These are phyloP conservation scores for Drosophila monieri DNA, from an alignment of 2,888 invertebrate genomes.

Conservation along the genomic window DNA sequence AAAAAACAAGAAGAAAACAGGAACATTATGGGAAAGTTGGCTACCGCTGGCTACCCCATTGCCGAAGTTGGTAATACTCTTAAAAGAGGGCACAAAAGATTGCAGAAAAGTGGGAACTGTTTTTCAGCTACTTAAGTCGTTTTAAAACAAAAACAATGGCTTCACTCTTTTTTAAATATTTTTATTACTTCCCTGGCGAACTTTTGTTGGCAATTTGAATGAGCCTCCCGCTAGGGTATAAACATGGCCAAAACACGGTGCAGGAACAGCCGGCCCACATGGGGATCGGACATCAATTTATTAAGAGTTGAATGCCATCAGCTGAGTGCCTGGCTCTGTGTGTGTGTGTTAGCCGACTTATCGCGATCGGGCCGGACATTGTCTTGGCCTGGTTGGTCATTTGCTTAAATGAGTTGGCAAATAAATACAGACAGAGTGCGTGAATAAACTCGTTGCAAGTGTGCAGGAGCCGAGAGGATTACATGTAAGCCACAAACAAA, in stretches of 20 bases:
- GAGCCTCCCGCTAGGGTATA: slow-evolving; percentile 12
- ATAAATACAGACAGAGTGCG: slow-evolving; percentile 40
- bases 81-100: not conserved
- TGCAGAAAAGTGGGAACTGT: not conserved
- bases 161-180: not conserved
- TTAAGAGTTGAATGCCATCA: slow-evolving; percentile 72
- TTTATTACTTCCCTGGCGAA: not conserved
- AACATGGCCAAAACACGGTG: slow-evolving; percentile 21
- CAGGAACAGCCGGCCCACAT: slow-evolving; percentile 37
- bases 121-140: not conserved
- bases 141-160: not conserved
- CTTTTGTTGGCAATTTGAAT: not conserved
- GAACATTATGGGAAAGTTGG: not conserved
- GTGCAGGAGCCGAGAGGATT: slow-evolving; percentile 59
- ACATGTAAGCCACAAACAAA: slow-evolving; percentile 47
- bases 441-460: slow-evolving; percentile 1
- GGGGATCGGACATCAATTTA: slow-evolving; percentile 55
- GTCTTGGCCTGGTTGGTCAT: slow-evolving; percentile 73
- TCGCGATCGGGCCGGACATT: slow-evolving; percentile 61
- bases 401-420: slow-evolving; percentile 78
- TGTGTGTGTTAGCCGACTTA: slow-evolving; percentile 39
- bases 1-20: slow-evolving; percentile 39
- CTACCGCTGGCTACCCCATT: not conserved
- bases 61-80: slow-evolving; percentile 16
- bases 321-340: slow-evolving; percentile 3